phyloP scores from a whole-genome alignment of 2,113 vertebrate genomes.

The Psilopsiagon aymara region DNA sequence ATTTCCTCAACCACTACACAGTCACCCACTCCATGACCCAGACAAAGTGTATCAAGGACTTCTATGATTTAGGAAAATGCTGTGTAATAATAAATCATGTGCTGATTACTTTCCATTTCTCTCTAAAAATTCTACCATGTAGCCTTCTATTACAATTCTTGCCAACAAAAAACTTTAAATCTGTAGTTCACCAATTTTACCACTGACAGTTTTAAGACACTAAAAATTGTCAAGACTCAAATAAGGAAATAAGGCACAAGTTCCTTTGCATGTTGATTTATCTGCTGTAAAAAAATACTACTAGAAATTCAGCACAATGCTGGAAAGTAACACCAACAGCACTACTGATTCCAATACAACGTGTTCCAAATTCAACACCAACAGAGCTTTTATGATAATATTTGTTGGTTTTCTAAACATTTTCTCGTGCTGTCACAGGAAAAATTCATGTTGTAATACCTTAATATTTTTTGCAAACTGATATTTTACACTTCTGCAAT shows the following conservation, averaged over 20 bases:
- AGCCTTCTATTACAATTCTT: neutral
- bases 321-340: neutral
- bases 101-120: neutral
- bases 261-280: neutral
- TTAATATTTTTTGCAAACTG: neutral
- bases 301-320: neutral
- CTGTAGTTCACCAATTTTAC: constrained; percentile 11
- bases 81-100: neutral
- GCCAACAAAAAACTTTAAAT: neutral
- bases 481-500: neutral
- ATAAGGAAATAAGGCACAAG: constrained; percentile 28
- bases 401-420: neutral
- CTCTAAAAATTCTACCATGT: neutral
- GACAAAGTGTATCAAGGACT: neutral
- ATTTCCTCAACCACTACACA: constrained; percentile 15
- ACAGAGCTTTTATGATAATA: neutral
- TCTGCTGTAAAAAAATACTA: neutral
- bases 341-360: neutral
- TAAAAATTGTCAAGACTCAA: constrained; percentile 30
- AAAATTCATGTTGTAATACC: neutral
- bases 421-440: neutral
- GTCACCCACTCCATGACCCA: neutral
- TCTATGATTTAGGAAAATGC: neutral
- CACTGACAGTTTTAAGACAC: constrained; percentile 1
- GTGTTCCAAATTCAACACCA: neutral